Conservation (phyloP, 2,797 vertebrate genomes). For the Anniella stebbinsi region DNA sequence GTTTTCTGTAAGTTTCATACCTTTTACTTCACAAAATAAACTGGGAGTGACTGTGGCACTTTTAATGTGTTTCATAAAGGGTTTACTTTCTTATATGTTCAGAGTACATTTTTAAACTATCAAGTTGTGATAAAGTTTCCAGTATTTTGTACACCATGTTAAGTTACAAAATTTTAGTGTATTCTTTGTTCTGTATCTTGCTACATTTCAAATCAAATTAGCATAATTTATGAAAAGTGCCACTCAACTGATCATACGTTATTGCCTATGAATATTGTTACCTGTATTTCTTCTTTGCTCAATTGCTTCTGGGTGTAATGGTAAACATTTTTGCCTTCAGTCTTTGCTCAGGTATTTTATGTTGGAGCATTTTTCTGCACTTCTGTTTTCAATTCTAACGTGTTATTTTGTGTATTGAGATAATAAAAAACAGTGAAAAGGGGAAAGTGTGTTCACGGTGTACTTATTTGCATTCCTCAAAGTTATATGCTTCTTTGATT, state of each 20-base stretch:
- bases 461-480: background rate
- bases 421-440: conserved; percentile 74
- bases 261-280: conserved; percentile 51
- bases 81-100: conserved; percentile 30
- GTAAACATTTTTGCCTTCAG: conserved; percentile 58
- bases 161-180: conserved; percentile 53
- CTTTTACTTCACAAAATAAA: background rate
- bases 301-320: conserved; percentile 38
- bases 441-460: conserved; percentile 40
- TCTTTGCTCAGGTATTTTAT: conserved; percentile 77
- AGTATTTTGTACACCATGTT: conserved; percentile 51
- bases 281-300: conserved; percentile 51
- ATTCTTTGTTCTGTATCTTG: conserved; percentile 60
- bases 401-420: conserved; percentile 66
- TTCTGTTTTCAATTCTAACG: conserved; percentile 66
- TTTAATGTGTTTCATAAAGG: conserved; percentile 20
- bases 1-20: background rate
- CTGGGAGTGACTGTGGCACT: background rate
- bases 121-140: conserved; percentile 54
- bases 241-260: conserved; percentile 45
- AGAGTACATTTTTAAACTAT: conserved; percentile 27
- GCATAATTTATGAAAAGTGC: conserved; percentile 71
- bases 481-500: background rate
- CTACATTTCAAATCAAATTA: conserved; percentile 49
- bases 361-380: conserved; percentile 76